Percentiles rank a stretch among this genome's conserved stretches.
phyloP scores from a whole-genome alignment of 2,797 vertebrate genomes.

The Bradypodion ventrale region DNA sequence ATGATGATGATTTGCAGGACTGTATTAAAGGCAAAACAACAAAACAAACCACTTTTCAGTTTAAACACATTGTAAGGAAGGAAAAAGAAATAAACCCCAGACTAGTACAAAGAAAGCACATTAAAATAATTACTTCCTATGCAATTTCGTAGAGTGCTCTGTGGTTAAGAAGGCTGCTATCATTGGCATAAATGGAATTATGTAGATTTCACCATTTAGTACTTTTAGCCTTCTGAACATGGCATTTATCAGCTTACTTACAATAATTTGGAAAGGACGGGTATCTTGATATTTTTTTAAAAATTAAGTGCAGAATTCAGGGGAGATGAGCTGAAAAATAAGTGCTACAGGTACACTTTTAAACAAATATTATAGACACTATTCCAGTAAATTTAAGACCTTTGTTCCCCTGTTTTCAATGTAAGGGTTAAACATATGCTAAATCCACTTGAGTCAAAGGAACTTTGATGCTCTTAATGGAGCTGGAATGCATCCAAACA shows the following conservation, averaged over 20 bases:
- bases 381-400: neutral
- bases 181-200: neutral
- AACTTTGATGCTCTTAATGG: neutral
- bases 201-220: neutral
- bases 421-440: neutral
- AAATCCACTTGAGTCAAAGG: neutral
- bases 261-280: slow-evolving; percentile 7
- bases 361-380: neutral
- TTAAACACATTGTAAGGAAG: neutral
- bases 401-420: neutral
- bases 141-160: neutral
- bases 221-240: slow-evolving; percentile 1
- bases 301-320: slow-evolving; percentile 52
- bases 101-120: slow-evolving; percentile 32
- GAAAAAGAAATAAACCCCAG: neutral
- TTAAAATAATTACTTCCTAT: slow-evolving; percentile 26
- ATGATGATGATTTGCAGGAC: neutral
- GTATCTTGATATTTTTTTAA: slow-evolving; percentile 34
- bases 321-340: slow-evolving; percentile 41
- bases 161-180: neutral
- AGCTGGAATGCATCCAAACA: neutral
- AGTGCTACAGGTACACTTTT: slow-evolving; percentile 57
- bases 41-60: neutral
- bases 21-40: neutral
- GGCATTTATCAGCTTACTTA: slow-evolving; percentile 23